Conservation (phyloP, 2,113 vertebrate genomes). For the Bos indicus region DNA sequence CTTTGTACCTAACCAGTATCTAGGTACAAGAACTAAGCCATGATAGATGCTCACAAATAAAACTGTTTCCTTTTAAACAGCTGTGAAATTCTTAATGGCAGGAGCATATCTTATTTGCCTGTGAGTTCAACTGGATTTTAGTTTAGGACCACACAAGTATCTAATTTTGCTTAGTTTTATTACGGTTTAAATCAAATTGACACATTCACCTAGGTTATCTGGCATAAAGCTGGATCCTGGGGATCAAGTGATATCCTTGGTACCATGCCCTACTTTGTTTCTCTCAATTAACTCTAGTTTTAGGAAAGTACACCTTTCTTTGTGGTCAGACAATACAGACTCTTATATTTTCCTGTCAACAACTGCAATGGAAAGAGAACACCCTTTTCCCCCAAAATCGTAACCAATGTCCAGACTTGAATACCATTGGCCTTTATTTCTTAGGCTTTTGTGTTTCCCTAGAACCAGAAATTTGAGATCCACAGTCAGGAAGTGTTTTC, state of each 20-base stretch:
- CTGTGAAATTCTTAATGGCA: not conserved
- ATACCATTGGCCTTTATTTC: not conserved
- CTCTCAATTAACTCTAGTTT: not conserved
- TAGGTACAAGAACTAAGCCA: not conserved
- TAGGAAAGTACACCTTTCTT: not conserved
- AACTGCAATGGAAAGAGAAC: not conserved
- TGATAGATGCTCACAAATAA: not conserved
- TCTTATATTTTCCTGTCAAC: not conserved
- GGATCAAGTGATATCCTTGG: not conserved
- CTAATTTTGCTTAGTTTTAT: not conserved
- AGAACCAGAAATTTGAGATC: not conserved
- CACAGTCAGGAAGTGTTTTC: not conserved
- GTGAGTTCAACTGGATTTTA: not conserved
- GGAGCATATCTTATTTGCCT: not conserved
- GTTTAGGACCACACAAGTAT: not conserved
- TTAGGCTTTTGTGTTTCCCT: not conserved
- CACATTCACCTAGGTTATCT: not conserved
- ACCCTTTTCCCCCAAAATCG: not conserved
- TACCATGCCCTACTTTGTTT: not conserved
- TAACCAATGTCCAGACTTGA: not conserved
- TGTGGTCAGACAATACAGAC: not conserved
- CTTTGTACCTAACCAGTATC: not conserved
- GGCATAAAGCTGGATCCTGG: not conserved
- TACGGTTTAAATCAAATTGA: not conserved
- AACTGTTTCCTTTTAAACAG: not conserved